A percentile compares a stretch with the other conserved stretches of the same genome.
These are phyloP conservation scores for Brachionus rotundiformis DNA, from an alignment of 1,140 invertebrate species.

Conservation along the genomic window DNA sequence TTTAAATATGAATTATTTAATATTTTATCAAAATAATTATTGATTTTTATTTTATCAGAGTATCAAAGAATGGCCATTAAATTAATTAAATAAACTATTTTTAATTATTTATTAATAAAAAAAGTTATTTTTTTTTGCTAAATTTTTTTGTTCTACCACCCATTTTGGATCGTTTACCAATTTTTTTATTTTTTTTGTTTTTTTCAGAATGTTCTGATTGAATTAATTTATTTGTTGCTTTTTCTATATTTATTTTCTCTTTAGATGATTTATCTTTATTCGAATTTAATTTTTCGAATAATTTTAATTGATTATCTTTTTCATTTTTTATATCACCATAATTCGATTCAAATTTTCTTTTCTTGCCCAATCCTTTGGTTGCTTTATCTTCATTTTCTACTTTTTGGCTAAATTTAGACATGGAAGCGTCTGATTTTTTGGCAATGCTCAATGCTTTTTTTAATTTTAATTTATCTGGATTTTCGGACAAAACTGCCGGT, in stretches of 20 bases:
- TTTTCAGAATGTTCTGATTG: background rate
- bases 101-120: no score
- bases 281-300: slow-evolving; percentile 15
- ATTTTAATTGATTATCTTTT: slow-evolving; percentile 27
- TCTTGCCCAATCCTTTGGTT: slow-evolving; percentile 6
- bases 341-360: slow-evolving; percentile 37
- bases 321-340: slow-evolving; percentile 3
- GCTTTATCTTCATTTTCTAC: slow-evolving; percentile 14
- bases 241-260: slow-evolving; percentile 37
- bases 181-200: background rate
- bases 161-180: slow-evolving; percentile 8
- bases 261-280: slow-evolving; percentile 16
- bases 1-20: no score
- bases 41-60: no score
- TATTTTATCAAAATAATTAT: no score
- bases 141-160: slow-evolving; percentile 19
- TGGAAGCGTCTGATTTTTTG: slow-evolving; percentile 29
- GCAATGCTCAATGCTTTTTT: slow-evolving; percentile 36
- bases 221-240: slow-evolving; percentile 27
- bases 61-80: no score
- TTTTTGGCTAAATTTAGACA: slow-evolving; percentile 24
- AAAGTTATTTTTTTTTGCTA: slow-evolving; percentile 33
- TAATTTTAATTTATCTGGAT: background rate
- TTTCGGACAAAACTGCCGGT: background rate
- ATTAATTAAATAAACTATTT: no score